phyloP scores from a whole-genome alignment of 2,888 invertebrate genomes.

The Leucophora obtusa region DNA sequence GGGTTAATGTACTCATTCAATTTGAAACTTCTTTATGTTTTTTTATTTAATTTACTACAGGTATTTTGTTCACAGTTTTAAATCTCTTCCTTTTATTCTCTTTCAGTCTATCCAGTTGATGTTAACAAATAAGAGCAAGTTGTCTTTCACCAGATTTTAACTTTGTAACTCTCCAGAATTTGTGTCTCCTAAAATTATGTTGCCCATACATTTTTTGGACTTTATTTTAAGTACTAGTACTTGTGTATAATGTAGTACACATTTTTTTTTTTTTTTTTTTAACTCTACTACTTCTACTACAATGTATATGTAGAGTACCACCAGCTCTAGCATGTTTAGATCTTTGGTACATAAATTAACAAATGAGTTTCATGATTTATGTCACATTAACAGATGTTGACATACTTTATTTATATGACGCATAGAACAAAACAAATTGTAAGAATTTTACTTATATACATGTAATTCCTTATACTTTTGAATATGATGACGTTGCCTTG shows the following conservation, averaged over 20 bases:
- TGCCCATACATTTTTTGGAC: not conserved
- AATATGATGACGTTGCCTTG: too few relatives aligned
- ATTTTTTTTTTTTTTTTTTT: not conserved
- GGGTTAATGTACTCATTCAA: too few relatives aligned
- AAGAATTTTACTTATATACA: not conserved
- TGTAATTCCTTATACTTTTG: too few relatives aligned
- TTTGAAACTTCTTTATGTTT: too few relatives aligned
- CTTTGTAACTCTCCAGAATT: not conserved
- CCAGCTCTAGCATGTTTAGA: slow-evolving; percentile 3
- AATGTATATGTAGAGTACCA: too few relatives aligned
- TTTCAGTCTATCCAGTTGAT: too few relatives aligned
- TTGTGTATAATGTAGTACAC: not conserved
- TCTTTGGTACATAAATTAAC: slow-evolving; percentile 45
- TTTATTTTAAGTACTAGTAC: not conserved
- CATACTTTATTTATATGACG: slow-evolving; percentile 58
- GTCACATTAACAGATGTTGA: slow-evolving; percentile 58
- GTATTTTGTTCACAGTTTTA: too few relatives aligned
- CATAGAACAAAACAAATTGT: slow-evolving; percentile 43
- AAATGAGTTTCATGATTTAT: slow-evolving; percentile 60
- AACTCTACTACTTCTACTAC: not conserved
- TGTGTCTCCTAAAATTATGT: not conserved
- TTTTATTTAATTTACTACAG: too few relatives aligned
- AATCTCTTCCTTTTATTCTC: too few relatives aligned
- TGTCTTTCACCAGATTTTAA: not conserved
- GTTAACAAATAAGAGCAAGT: too few relatives aligned